Percentiles rank a stretch among this genome's conserved stretches.
phyloP scores from a whole-genome alignment of 2,113 vertebrate species.

The Poeciliopsis occidentalis region DNA sequence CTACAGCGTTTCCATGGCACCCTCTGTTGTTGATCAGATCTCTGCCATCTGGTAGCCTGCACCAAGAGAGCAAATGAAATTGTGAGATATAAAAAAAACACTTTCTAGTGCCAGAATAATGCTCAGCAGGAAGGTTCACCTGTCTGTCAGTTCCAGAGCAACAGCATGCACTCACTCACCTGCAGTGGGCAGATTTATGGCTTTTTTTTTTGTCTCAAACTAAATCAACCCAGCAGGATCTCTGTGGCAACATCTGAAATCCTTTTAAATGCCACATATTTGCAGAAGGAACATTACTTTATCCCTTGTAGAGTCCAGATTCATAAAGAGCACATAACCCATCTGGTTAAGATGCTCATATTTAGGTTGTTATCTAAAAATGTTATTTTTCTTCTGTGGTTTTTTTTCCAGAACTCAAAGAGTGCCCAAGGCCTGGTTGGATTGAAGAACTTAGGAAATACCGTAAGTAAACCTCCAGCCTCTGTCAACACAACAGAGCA shows the following conservation, averaged over 20 bases:
- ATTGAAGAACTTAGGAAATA: slow-evolving; percentile 96
- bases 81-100: too few species aligned
- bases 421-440: slow-evolving; percentile 91
- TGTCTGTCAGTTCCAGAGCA: too few species aligned
- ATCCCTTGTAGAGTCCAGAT: not conserved
- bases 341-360: not conserved
- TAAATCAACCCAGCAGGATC: too few species aligned
- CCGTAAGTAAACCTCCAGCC: slow-evolving; percentile 82
- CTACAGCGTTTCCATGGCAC: not conserved
- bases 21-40: not conserved
- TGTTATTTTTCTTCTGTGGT: slow-evolving; percentile 22
- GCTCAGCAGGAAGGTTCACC: too few species aligned
- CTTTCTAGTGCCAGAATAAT: too few species aligned
- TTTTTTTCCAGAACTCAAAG: slow-evolving; percentile 90
- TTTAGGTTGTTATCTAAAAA: not conserved
- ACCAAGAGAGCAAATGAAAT: slow-evolving; percentile 23
- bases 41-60: slow-evolving; percentile 37
- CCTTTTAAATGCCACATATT: too few species aligned
- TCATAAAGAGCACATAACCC: not conserved
- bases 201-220: too few species aligned
- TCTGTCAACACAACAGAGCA: too few species aligned
- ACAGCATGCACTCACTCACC: too few species aligned
- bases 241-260: too few species aligned
- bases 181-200: too few species aligned
- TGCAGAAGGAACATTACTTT: not conserved